These are phyloP conservation scores for Dasysyrphus tricinctus DNA, from an alignment of 2,888 invertebrate species.

Conservation along the genomic window DNA sequence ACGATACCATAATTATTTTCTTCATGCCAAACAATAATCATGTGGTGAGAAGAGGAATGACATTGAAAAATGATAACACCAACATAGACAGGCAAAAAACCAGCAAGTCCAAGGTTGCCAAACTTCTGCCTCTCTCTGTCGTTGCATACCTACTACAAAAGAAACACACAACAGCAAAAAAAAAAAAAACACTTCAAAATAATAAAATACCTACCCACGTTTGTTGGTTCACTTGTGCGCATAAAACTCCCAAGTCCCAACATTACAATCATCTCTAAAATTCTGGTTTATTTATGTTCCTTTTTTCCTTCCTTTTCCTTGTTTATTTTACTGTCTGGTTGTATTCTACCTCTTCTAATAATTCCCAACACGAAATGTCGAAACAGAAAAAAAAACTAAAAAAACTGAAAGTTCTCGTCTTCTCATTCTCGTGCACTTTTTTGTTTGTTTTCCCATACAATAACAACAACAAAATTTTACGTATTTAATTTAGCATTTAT, in stretches of 20 bases:
- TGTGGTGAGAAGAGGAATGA: constrained; percentile 57
- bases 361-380: constrained; percentile 21
- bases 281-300: constrained; percentile 58
- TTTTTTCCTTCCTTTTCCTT: constrained; percentile 38
- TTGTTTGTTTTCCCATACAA: not conserved
- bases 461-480: not conserved
- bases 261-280: constrained; percentile 13
- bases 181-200: constrained; percentile 22
- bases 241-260: constrained; percentile 37
- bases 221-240: constrained; percentile 35
- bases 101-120: constrained; percentile 66
- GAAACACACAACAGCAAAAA: constrained; percentile 7
- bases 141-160: not conserved
- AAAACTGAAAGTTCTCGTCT: constrained; percentile 6
- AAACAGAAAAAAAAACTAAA: not conserved
- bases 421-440: constrained; percentile 12
- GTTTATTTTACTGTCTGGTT: constrained; percentile 48
- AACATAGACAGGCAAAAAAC: not conserved
- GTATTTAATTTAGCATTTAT: not conserved
- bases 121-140: constrained; percentile 37
- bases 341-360: constrained; percentile 10
- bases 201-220: constrained; percentile 18
- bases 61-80: constrained; percentile 73
- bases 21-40: constrained; percentile 42
- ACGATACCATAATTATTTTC: constrained; percentile 1